Base-by-base conservation (phyloP, 2,797 vertebrate species). In the Tenualosa ilisha region DNA sequence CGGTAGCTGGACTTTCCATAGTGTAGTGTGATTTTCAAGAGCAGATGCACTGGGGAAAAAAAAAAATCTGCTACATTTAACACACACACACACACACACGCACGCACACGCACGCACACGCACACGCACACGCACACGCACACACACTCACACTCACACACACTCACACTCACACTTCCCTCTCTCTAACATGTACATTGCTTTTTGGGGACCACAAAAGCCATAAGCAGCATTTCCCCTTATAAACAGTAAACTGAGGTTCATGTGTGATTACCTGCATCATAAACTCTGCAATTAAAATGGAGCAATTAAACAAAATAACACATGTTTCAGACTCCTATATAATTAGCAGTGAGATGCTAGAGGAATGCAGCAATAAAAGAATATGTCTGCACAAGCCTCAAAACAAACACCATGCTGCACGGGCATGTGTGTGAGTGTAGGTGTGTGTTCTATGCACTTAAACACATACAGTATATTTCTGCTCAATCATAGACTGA, bases 321-420 rank as follows among this genome's bases (percentile, higher is more conserved):
- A 26, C 31, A 79, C 72, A 79, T 79, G 72, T 43, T 79, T 43
- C 40, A 79, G 72, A 40, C 17, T 15, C 5, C 0, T 46, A 43
- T 79, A 46, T 79, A 79, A 79, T 79, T 75, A 79, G 40, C 72
- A 46, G 72, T 22, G 40, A 46, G 72, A 46, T 79, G 72, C 17
- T 7, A 9, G 72, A 22, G 72, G 72, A 79, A 79, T 46, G 72
- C 37, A 20, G 72, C 72, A 15, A 43, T 46, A n/a, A 46, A 79
- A 22, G 72, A 79, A 79, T 79, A 40, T 79, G 72, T 43, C 20
- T 40, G 37, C 37, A 46, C 72, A 79, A 17, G 72, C 72, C 37
- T 43, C 17, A 17, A 72, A 37, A 37, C 31, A 72, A 72, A 40
- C 68, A 40, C 31, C 31, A 72, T 15, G 51, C 63, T 68, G 63